Evolutionary conservation across 2,797 vertebrate genomes (phyloP).

Genomic region (Microchirus variegatus): DNA sequence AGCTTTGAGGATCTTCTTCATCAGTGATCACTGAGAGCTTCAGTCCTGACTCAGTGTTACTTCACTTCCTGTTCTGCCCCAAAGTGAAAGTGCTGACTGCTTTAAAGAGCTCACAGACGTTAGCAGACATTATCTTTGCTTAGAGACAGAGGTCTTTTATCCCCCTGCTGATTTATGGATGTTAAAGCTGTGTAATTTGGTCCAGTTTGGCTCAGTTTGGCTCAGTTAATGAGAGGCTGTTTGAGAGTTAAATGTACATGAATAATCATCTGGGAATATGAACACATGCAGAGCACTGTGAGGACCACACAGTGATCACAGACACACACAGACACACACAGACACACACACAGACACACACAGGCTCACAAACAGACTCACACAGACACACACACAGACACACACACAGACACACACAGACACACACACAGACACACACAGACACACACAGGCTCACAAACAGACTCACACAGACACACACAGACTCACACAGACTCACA

Average conservation of each 20-base stretch:
- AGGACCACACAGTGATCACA: too few species aligned
- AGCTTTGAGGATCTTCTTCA: too few species aligned
- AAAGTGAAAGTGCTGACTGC: slow-evolving; percentile 77
- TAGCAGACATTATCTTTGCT: slow-evolving; percentile 73
- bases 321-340: too few species aligned
- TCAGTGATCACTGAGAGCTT: too few species aligned
- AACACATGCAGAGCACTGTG: slow-evolving; percentile 60
- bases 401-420: too few species aligned
- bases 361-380: too few species aligned
- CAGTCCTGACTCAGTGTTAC: slow-evolving; percentile 61
- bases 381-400: too few species aligned
- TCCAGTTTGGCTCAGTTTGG: slow-evolving; percentile 81
- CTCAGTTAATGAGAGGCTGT: slow-evolving; percentile 83
- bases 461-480: too few species aligned
- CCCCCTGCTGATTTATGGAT: slow-evolving; percentile 82
- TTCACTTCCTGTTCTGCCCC: slow-evolving; percentile 12
- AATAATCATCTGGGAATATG: slow-evolving; percentile 79
- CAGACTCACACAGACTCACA: too few species aligned
- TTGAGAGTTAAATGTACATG: slow-evolving; percentile 82
- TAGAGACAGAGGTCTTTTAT: slow-evolving; percentile 62
- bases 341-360: too few species aligned
- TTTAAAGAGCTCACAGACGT: slow-evolving; percentile 70
- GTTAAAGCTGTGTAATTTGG: slow-evolving; percentile 83
- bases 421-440: too few species aligned
- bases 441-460: too few species aligned